Evolutionary conservation across 2,888 invertebrate species (phyloP), one percentile per base, ranked within the genome.

Genomic region (Noctua fimbriata): DNA sequence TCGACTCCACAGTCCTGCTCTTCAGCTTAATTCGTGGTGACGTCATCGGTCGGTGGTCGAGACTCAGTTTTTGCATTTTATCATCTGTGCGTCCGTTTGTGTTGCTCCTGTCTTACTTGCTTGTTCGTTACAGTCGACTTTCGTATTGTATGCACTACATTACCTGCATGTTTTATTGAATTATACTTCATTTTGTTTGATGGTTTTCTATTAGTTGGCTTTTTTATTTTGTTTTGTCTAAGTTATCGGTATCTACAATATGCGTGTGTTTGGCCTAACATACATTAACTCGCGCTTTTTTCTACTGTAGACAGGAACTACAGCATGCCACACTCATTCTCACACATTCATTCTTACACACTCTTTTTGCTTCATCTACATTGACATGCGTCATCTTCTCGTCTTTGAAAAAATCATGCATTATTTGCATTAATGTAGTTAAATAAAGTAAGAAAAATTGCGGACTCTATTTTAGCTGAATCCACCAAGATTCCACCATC

Each of bases 51-150:
- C 78, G 83, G 89, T 91, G 91, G 91, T 90, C 90, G 87, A 89
- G 89, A 90, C 91, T 92, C 91, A 91, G 91, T 93, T 94, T 94
- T 93, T 94, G 92, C 92, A 93, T 93, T 92, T 91, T 92, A 91
- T 91, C 92, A 90, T 90, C 86, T 81, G 79, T 78, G 69, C 82
- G 84, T 87, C 81, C 65, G 88, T 91, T 91, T 90, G 87, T 91
- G 91, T 91, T 90, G 89, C 90, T 90, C 89, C 87, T 89, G 87
- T 85, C 82, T 83, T 82, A 73, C 67, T 36, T 65, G 18, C 21
- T 32, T 63, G 67, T 80, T 69, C 52, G 74, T 76, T 78, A 73
- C 49, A 69, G 69, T 83, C 70, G 69, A 76, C 73, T 72, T 49
- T 69, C 36, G 66, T 86, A 74, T 84, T 60, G 67, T 86, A 71